Percentiles rank a stretch among this genome's conserved stretches.
These are phyloP conservation scores for Clupea harengus DNA, from an alignment of 2,113 vertebrate genomes.

Conservation along the genomic window DNA sequence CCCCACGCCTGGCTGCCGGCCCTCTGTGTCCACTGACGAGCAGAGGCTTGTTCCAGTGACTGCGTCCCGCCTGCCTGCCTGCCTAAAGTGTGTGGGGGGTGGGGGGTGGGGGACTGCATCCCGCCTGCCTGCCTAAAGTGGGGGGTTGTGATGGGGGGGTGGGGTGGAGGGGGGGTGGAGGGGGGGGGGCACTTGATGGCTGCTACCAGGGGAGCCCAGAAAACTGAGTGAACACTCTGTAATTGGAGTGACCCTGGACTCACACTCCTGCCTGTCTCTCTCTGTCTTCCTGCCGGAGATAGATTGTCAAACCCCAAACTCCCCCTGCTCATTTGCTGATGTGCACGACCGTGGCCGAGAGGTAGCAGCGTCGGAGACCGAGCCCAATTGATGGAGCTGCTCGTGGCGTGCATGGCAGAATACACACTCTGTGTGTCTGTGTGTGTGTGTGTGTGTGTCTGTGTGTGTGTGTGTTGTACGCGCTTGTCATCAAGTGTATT, in stretches of 20 bases:
- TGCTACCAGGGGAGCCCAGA: background rate
- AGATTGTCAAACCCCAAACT: conserved; percentile 53
- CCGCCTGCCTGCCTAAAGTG: background rate
- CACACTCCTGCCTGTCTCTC: conserved; percentile 14
- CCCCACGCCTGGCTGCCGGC: background rate
- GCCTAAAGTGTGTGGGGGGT: background rate
- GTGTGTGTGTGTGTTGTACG: conserved; percentile 27
- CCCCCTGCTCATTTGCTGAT: conserved; percentile 55
- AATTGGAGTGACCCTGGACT: conserved; percentile 11
- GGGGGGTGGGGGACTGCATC: background rate
- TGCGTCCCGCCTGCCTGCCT: no score
- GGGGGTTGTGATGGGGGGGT: background rate
- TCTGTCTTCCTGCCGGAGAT: conserved; percentile 43
- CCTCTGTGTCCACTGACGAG: background rate
- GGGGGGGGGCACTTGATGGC: background rate
- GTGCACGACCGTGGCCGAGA: conserved; percentile 51
- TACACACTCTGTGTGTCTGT: background rate
- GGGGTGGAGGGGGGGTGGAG: background rate
- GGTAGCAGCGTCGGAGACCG: conserved; percentile 42
- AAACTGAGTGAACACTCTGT: conserved; percentile 3
- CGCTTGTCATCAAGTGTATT: background rate
- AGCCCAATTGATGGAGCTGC: conserved; percentile 43
- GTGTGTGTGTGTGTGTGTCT: conserved; percentile 21
- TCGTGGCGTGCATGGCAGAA: background rate
- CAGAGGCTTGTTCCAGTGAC: background rate